These are phyloP conservation scores for Artemia sinica DNA, from an alignment of 2,888 invertebrate genomes.

Conservation along the genomic window DNA sequence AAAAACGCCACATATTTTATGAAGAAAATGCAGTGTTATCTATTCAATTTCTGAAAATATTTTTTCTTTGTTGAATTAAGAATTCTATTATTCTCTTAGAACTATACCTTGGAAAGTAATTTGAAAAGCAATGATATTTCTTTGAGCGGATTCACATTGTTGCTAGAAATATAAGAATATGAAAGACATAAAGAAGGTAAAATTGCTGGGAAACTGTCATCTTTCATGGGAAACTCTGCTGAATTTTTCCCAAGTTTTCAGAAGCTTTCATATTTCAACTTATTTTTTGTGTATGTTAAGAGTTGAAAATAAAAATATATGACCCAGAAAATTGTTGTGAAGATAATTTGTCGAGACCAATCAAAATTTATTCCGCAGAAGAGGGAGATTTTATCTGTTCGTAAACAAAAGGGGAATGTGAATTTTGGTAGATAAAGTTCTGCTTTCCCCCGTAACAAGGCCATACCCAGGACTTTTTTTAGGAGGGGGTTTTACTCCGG, in stretches of 20 bases:
- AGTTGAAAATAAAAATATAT: neutral
- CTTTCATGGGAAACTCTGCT: constrained; percentile 5
- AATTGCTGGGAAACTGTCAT: constrained; percentile 9
- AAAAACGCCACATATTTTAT: no score
- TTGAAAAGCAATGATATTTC: neutral
- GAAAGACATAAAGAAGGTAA: constrained; percentile 4
- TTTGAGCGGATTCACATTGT: constrained; percentile 1
- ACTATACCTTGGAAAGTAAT: neutral
- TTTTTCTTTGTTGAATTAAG: no score
- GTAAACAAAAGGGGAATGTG: no score
- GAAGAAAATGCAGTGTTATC: no score
- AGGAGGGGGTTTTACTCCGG: no score
- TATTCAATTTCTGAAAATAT: no score
- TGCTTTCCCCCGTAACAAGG: no score
- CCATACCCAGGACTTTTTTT: no score
- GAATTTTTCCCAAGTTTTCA: constrained; percentile 12
- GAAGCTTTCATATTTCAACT: constrained; percentile 12
- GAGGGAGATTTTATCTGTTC: no score
- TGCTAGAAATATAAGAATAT: constrained; percentile 12
- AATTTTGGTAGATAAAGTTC: no score
- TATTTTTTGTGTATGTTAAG: neutral
- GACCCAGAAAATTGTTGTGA: neutral
- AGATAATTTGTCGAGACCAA: constrained; percentile 9
- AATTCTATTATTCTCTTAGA: no score
- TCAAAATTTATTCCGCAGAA: constrained; percentile 9